Conservation (phyloP, 2,113 vertebrate genomes). For the Xenotilapia longispinis region DNA sequence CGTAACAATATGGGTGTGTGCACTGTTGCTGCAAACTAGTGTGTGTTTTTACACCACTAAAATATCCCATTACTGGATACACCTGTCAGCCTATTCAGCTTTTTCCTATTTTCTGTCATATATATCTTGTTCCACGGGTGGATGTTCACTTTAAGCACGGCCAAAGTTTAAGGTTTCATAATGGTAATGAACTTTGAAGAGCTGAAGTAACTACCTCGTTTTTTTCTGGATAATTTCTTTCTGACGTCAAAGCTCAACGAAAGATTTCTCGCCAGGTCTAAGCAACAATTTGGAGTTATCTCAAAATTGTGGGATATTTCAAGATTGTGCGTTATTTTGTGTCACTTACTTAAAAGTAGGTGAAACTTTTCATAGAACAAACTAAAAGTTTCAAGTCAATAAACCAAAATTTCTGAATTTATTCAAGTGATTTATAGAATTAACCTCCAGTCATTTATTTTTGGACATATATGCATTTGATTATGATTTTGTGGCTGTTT, state of each 20-base stretch:
- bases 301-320: neutral
- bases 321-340: rapidly evolving
- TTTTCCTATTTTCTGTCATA: neutral
- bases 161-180: neutral
- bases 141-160: neutral
- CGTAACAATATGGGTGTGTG: neutral
- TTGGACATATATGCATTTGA: neutral
- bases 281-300: neutral
- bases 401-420: rapidly evolving
- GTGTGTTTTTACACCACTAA: neutral
- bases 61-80: neutral
- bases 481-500: neutral
- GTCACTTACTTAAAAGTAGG: neutral
- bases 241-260: rapidly evolving
- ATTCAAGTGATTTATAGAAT: neutral
- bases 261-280: neutral
- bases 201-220: neutral
- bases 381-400: neutral
- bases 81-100: neutral
- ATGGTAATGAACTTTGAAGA: neutral
- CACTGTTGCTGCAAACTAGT: neutral
- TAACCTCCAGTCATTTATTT: neutral
- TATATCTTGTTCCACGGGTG: neutral
- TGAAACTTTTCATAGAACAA: neutral
- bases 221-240: neutral